These are phyloP conservation scores for Odontomyia ornata DNA, from an alignment of 2,888 invertebrate genomes.

Conservation along the genomic window DNA sequence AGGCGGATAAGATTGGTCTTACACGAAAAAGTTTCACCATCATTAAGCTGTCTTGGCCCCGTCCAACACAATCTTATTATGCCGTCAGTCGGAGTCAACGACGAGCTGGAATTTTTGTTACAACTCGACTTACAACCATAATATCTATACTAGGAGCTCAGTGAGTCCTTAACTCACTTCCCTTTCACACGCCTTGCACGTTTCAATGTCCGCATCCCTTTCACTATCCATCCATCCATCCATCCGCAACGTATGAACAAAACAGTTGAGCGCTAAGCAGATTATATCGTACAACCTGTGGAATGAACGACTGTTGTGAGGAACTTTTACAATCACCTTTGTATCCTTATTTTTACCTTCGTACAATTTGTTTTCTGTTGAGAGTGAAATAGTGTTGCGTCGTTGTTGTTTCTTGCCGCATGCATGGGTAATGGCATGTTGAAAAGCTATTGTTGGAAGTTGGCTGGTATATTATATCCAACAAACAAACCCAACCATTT, in stretches of 20 bases:
- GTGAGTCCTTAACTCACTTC: not conserved
- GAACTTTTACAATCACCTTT: slow-evolving; percentile 26
- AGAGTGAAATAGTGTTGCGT: not conserved
- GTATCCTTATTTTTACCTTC: slow-evolving; percentile 20
- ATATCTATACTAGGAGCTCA: not conserved
- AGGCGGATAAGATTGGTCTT: not conserved
- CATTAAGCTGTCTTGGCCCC: not conserved
- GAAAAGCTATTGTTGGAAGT: too few species aligned
- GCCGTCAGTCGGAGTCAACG: not conserved
- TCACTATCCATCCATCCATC: not conserved
- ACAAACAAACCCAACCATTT: too few species aligned
- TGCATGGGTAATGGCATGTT: too few species aligned
- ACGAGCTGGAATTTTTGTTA: not conserved
- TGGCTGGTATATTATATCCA: too few species aligned
- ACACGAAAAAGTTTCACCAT: not conserved
- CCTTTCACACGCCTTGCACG: not conserved
- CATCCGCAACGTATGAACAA: not conserved
- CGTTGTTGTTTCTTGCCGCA: not conserved
- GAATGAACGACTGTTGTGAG: slow-evolving; percentile 17
- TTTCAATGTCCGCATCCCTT: not conserved
- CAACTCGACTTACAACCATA: not conserved
- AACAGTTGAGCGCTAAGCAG: not conserved
- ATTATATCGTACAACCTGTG: slow-evolving; percentile 21
- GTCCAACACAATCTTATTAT: not conserved
- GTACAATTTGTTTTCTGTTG: not conserved